Base-by-base conservation (phyloP, 2,797 vertebrate species). In the Trachops cirrhosus region DNA sequence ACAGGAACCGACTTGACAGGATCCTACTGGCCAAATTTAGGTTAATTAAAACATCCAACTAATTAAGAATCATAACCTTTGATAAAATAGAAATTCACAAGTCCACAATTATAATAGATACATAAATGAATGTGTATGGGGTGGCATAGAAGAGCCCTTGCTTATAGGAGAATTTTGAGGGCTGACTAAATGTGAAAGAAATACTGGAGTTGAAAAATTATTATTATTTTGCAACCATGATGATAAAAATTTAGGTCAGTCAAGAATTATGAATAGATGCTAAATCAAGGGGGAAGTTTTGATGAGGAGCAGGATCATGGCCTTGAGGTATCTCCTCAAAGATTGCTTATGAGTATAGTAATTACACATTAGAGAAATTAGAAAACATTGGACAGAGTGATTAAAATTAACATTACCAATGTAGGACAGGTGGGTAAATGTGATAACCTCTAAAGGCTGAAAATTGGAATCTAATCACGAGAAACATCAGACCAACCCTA, bases 341-440 rank as follows among this genome's bases (percentile, higher is more conserved):
- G 12, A 46, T 6, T 93, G 70, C 21, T 67, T 93, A 85, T 87
- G 82, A 44, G 3, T 52, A 37, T 46, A 86, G 6, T 44, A 87
- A 73, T 84, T 62, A 48, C 21, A 71, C 9, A 46, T 16, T 85
- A 39, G 59, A 64, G 34, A 92, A 78, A 64, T 16, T 86, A 39
- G 54, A 78, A 52, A 89, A 44, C 11, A 70, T 67, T 89, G 91
- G 41, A 79, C 14, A 91, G 34, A 59, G 32, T 67, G 29, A 82
- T 83, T 24, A 92, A 94, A 94, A 75, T 83, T n/a, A 52, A 86
- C 26, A 70, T 92, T 77, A 84, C 14, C n/a, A 50, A 48, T 46
- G 19, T 77, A 62, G 10, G 50, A 78, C 26, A 94, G 32, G 89
- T 67, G 52, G 70, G 52, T 57, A 94, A 74, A 52, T 77, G 62